These are phyloP conservation scores for Metallyticus violacea DNA, from an alignment of 2,888 invertebrate genomes.

Conservation along the genomic window DNA sequence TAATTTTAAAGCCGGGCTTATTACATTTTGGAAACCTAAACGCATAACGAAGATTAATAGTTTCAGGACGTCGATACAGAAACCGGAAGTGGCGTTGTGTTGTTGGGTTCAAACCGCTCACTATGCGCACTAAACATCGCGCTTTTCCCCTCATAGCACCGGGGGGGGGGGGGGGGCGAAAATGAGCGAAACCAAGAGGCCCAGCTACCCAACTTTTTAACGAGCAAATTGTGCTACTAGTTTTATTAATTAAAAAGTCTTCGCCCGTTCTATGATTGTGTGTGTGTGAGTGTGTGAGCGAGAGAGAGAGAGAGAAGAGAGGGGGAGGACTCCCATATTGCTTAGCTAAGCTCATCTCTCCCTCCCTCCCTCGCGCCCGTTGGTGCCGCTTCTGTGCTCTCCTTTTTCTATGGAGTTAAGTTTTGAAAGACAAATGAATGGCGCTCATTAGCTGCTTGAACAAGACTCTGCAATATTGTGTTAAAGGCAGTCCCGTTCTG, in stretches of 20 bases:
- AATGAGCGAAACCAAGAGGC: constrained; percentile 17
- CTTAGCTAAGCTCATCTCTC: not conserved
- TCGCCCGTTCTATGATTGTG: constrained; percentile 6
- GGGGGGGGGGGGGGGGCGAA: not conserved
- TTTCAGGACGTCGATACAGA: constrained; percentile 27
- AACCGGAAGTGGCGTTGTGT: constrained; percentile 26
- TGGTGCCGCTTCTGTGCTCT: not conserved
- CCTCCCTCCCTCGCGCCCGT: no score
- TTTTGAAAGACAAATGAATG: constrained; percentile 29
- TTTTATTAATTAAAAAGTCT: constrained; percentile 39
- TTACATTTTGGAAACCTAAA: constrained; percentile 24
- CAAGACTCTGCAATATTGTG: constrained; percentile 26
- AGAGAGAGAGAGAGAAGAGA: accelerated
- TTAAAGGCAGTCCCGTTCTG: constrained; percentile 14
- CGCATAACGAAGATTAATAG: constrained; percentile 32
- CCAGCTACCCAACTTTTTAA: constrained; percentile 33
- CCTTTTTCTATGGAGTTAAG: constrained; percentile 27
- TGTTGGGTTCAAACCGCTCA: not conserved
- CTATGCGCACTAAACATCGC: not conserved
- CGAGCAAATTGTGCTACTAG: constrained; percentile 39
- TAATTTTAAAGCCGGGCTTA: constrained; percentile 30
- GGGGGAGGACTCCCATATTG: not conserved
- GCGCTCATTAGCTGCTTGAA: constrained; percentile 28
- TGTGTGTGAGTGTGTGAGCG: not conserved
- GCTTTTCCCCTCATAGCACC: not conserved